phyloP scores from a whole-genome alignment of 1,140 invertebrate species.

The Hycleus cichorii region DNA sequence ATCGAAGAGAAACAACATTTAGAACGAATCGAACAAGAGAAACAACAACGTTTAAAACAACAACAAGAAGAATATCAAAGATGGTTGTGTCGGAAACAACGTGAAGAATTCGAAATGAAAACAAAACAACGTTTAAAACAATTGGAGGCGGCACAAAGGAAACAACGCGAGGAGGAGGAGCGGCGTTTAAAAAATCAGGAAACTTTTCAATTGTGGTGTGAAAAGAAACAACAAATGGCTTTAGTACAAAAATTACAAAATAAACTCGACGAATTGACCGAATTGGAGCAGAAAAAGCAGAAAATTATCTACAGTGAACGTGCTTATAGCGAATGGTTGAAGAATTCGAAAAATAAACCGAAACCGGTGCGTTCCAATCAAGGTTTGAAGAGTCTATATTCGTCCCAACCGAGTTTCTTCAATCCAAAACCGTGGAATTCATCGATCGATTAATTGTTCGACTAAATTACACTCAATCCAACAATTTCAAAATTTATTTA shows the following conservation, averaged over 20 bases:
- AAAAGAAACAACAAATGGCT: slow-evolving; percentile 46
- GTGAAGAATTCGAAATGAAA: slow-evolving; percentile 28
- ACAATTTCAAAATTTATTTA: too few relatives aligned
- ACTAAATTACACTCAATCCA: too few relatives aligned
- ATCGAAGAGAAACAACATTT: slow-evolving; percentile 17
- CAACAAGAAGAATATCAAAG: slow-evolving; percentile 33
- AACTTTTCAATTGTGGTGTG: slow-evolving; percentile 39
- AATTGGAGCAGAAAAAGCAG: slow-evolving; percentile 37
- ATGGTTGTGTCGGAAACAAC: slow-evolving; percentile 35
- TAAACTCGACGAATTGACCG: slow-evolving; percentile 41
- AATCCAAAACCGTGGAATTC: too few relatives aligned
- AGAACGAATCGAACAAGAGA: slow-evolving; percentile 14
- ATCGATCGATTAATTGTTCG: too few relatives aligned
- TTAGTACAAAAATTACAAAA: slow-evolving; percentile 40
- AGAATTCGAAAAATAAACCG: slow-evolving; percentile 46
- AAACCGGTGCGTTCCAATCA: slow-evolving; percentile 48
- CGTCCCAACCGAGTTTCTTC: too few relatives aligned
- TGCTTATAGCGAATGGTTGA: slow-evolving; percentile 47
- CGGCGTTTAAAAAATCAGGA: slow-evolving; percentile 40
- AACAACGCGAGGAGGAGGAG: slow-evolving; percentile 31
- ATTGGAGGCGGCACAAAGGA: slow-evolving; percentile 21
- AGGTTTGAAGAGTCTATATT: slow-evolving; percentile 44
- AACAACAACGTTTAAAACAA: slow-evolving; percentile 25
- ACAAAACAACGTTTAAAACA: slow-evolving; percentile 31
- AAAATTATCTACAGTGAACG: slow-evolving; percentile 42